These are phyloP conservation scores for Leucophenga varia DNA, from an alignment of 1,140 invertebrate genomes.

Conservation along the genomic window DNA sequence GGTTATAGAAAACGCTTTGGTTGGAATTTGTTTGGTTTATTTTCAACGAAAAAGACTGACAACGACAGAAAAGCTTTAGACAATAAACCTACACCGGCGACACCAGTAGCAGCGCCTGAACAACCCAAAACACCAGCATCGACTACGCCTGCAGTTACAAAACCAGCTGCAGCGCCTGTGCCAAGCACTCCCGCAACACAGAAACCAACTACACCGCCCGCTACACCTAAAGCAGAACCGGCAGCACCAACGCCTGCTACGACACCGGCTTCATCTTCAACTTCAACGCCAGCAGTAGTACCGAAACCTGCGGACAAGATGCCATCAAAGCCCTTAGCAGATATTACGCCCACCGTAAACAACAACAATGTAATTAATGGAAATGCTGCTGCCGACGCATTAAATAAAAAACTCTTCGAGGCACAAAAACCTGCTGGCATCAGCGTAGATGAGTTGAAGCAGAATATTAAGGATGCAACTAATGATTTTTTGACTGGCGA, in stretches of 20 bases:
- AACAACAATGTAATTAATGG: slow-evolving; percentile 23
- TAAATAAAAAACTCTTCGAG: slow-evolving; percentile 32
- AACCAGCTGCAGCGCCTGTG: slow-evolving; percentile 6
- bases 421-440: slow-evolving; percentile 20
- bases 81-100: slow-evolving; percentile 26
- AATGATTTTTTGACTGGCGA: slow-evolving; percentile 45
- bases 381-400: slow-evolving; percentile 4
- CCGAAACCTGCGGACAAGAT: slow-evolving; percentile 32
- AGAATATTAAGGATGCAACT: slow-evolving; percentile 44
- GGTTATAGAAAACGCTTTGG: slow-evolving; percentile 47
- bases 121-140: slow-evolving; percentile 5
- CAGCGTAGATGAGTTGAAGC: slow-evolving; percentile 16
- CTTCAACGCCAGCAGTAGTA: slow-evolving; percentile 15
- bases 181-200: neutral
- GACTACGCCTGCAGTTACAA: no score
- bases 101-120: neutral
- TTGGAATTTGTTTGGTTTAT: slow-evolving; percentile 37
- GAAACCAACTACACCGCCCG: neutral
- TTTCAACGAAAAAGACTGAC: slow-evolving; percentile 38
- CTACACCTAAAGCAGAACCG: slow-evolving; percentile 10
- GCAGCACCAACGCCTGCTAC: slow-evolving; percentile 15
- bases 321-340: no score
- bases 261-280: neutral
- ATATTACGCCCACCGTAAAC: neutral
- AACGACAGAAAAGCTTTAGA: slow-evolving; percentile 29